Conservation (phyloP, 2,888 invertebrate genomes). For the Diploptera punctata region DNA sequence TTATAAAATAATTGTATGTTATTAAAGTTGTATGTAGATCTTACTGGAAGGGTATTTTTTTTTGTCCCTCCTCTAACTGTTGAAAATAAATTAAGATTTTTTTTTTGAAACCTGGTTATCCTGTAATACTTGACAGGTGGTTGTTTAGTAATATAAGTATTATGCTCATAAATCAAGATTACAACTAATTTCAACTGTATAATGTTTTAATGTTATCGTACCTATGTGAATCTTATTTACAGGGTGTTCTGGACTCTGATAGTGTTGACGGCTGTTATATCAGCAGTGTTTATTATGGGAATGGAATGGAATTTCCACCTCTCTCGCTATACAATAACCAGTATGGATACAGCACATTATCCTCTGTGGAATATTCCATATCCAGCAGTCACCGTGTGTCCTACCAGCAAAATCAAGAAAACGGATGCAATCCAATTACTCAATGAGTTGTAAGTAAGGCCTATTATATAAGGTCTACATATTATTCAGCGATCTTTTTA, state of each 20-base stretch:
- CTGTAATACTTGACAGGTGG: no score
- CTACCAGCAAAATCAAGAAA: conserved; percentile 46
- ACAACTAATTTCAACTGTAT: no score
- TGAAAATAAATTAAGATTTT: no score
- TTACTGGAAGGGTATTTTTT: no score
- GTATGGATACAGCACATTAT: conserved; percentile 28
- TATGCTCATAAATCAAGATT: no score
- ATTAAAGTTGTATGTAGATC: no score
- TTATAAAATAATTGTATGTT: no score
- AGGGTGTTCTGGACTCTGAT: conserved; percentile 25
- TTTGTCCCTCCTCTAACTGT: no score
- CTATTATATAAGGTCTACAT: not conserved
- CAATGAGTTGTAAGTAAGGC: conserved; percentile 54
- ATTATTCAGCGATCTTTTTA: not conserved
- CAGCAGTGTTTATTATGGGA: conserved; percentile 24
- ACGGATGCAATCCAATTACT: not conserved
- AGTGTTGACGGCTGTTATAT: conserved; percentile 8
- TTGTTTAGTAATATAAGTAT: no score
- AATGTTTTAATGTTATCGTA: no score
- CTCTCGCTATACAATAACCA: conserved; percentile 24
- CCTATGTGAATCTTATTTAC: no score
- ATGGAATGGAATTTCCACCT: conserved; percentile 28
- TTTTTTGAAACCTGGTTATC: no score
- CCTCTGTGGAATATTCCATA: conserved; percentile 26
- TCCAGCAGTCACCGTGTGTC: conserved; percentile 36